Evolutionary conservation across 2,113 vertebrate species (phyloP), one percentile per base, ranked within the genome.

Genomic region (Carettochelys insculpta): DNA sequence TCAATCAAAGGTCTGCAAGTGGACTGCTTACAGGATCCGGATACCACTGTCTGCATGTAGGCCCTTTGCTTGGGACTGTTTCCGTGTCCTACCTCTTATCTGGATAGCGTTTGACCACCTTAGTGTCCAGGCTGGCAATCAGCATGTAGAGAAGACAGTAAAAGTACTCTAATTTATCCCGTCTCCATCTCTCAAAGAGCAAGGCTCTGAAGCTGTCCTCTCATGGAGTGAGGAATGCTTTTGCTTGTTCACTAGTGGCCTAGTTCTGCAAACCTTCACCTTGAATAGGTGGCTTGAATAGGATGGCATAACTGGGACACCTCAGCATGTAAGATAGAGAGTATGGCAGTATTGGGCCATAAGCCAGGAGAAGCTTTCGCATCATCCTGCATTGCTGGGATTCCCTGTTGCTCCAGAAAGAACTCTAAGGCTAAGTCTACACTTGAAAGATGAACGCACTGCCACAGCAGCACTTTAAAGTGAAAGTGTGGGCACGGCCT

Each of bases 361-460:
- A 11, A 87, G 82, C 50, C 81, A 34, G 12, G 0, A 34, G 7
- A 73, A 14, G 80, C 53, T 85, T 77, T 68, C 82, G 24, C 17
- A 12, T 89, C 24, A 7, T 85, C 27, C 10, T 29, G 7, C 0
- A 0, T 87, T 13, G 71, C 45, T 83, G 22, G 31, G 31, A 11
- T 24, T 92, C 51, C 73, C 87, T 86, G 11, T 4, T 85, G 87
- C 86, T 91, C 48, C 73, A 38, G 45, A 84, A 13, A 53, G 10
- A 82, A 50, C 48, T 50, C 48, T 50, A 50, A 14, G 48, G 48
- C 48, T 50, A 12, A 50, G 48, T 50, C 48, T 50, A 50, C 48
- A 50, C 48, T 10, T 50, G 14, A 50, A 50, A 50, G 3, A 3
- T 50, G 11, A 12, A 50, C 5, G 48, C 14, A 14, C 48, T 50